These are phyloP conservation scores for Scortum barcoo DNA, from an alignment of 2,113 vertebrate species.

Conservation along the genomic window DNA sequence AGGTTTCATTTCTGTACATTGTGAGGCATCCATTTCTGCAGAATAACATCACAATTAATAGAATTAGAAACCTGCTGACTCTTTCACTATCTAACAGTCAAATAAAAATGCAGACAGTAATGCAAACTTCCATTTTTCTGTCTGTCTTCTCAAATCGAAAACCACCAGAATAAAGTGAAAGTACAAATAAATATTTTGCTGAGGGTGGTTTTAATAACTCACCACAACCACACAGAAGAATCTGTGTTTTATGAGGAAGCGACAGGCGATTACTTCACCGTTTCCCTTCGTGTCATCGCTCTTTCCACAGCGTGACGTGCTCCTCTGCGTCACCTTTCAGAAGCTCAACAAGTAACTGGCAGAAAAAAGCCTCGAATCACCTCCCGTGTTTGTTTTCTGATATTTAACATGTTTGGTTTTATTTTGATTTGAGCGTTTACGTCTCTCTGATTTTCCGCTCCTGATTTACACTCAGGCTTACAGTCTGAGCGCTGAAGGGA, in stretches of 20 bases:
- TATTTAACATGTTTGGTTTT: constrained; percentile 34
- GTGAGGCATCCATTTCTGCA: no score
- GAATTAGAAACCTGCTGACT: no score
- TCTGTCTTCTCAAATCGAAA: no score
- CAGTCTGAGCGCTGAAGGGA: neutral
- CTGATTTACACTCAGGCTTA: constrained; percentile 27
- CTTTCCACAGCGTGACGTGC: neutral
- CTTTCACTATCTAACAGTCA: no score
- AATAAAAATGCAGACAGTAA: neutral
- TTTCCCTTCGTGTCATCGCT: neutral
- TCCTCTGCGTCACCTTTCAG: neutral
- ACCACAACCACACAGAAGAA: neutral
- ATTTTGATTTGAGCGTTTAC: constrained; percentile 29
- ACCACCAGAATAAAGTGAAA: neutral
- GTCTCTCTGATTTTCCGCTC: constrained; percentile 44
- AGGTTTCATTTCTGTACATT: neutral
- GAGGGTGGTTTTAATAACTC: neutral
- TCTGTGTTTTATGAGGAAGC: neutral
- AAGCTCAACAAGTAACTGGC: constrained; percentile 18
- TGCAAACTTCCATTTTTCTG: no score
- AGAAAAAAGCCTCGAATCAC: neutral
- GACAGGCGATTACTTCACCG: neutral
- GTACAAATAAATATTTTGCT: neutral
- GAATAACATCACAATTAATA: neutral
- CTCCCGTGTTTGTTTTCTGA: constrained; percentile 24